These are phyloP conservation scores for Endomychus coccineus DNA, from an alignment of 2,888 invertebrate genomes.

Conservation along the genomic window DNA sequence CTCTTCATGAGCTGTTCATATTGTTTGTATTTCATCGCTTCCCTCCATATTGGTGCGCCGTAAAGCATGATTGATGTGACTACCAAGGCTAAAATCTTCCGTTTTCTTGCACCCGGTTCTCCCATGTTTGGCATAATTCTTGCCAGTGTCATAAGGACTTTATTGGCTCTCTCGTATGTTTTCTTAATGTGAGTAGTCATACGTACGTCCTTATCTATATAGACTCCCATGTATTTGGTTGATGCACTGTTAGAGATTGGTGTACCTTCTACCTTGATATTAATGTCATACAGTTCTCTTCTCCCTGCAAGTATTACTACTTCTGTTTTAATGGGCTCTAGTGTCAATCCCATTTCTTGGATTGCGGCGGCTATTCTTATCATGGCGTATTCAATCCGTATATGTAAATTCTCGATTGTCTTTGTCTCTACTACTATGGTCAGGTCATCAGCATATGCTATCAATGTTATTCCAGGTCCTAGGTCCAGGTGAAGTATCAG, in stretches of 20 bases:
- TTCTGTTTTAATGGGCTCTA: not conserved
- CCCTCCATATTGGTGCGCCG: conserved; percentile 5
- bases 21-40: conserved; percentile 5
- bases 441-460: too few species aligned
- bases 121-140: too few species aligned
- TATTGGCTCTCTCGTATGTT: conserved; percentile 1
- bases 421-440: too few species aligned
- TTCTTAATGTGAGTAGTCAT: conserved; percentile 8
- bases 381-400: not conserved
- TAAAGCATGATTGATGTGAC: conserved; percentile 3
- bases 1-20: conserved; percentile 3
- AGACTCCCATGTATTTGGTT: conserved; percentile 13
- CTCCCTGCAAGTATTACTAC: not conserved
- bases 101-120: conserved; percentile 2
- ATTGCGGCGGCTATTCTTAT: not conserved
- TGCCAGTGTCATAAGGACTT: not conserved
- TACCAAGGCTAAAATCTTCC: not conserved
- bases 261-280: not conserved
- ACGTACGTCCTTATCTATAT: conserved; percentile 5
- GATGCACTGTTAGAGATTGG: not conserved
- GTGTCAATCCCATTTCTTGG: not conserved
- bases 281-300: not conserved
- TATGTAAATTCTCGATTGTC: too few species aligned
- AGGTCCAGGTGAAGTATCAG: too few species aligned
- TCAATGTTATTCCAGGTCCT: too few species aligned